Evolutionary conservation across 2,888 invertebrate species (phyloP), one percentile per base, ranked within the genome.

Genomic region (Drosophila meridionalis): DNA sequence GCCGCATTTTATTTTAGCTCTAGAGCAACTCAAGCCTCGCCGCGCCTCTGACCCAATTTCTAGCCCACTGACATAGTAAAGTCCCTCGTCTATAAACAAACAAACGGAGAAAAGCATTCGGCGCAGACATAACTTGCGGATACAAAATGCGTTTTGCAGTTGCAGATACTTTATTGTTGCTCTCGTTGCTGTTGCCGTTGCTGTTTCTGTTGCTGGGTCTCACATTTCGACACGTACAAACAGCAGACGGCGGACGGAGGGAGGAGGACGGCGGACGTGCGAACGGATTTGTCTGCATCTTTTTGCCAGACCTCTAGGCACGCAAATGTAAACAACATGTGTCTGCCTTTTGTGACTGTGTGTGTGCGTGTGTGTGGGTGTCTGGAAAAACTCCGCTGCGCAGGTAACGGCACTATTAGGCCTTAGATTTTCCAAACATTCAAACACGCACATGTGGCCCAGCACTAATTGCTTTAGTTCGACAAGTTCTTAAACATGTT

Each of bases 181-280:
- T 8, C 36, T 6, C 9, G 43, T 6, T 36, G n/a, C 30, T n/a
- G 5, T 28, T 9, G 36, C 9, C 12, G 48, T 34, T 52, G 53
- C 38, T 20, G 53, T 4, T 26, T 9, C 26, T 28, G 28, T 9
- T 78, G 70, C 70, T 56, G 76, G 58, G 53, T 59, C 62, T 82
- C 71, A 80, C 88, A 83, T 83, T 87, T 87, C 88, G 86, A 83
- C 83, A 83, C 83, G 83, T 83, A 74, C 80, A 58, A 56, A 65
- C 32, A 38, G 64, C 52, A 52, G 64, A 75, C 50, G n/a, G 30
- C 30, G n/a, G 50, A 47, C 47, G 45, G 3, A 28, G 14, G 45
- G 6, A 12, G 28, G 42, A 26, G 43, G 50, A n/a, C 50, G 50
- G 5, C 34, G 34, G 50, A 47, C 71, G 70, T 58, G 59, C 67